These are phyloP conservation scores for Halictus ligatus DNA, from an alignment of 2,888 invertebrate species.

Conservation along the genomic window DNA sequence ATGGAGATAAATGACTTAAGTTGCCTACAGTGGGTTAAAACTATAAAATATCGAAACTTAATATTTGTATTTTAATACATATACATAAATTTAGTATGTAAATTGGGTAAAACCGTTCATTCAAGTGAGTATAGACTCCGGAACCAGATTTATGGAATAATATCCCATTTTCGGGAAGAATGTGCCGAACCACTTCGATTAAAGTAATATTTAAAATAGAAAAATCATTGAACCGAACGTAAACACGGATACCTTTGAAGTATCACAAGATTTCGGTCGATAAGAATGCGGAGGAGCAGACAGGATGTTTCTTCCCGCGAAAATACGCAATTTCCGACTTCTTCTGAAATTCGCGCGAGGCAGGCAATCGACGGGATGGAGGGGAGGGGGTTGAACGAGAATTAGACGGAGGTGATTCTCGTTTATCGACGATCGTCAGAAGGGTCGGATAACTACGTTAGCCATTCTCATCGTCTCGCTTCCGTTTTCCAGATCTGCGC, in stretches of 20 bases:
- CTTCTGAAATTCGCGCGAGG: constrained; percentile 45
- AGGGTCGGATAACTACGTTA: constrained; percentile 69
- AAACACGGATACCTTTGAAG: neutral
- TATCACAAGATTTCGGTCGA: neutral
- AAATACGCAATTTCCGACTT: constrained; percentile 67
- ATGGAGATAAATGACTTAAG: too few relatives aligned
- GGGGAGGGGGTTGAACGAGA: constrained; percentile 30
- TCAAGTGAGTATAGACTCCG: neutral
- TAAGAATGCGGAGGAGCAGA: neutral
- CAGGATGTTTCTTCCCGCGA: constrained; percentile 31
- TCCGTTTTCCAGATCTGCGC: constrained; percentile 60
- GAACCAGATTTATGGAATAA: neutral
- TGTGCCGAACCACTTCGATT: neutral
- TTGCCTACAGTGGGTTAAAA: too few relatives aligned
- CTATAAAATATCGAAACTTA: too few relatives aligned
- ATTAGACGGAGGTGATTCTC: constrained; percentile 65
- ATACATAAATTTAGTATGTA: too few relatives aligned
- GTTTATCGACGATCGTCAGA: constrained; percentile 69
- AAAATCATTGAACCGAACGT: neutral
- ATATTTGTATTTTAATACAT: too few relatives aligned
- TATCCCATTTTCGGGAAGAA: neutral
- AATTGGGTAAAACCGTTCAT: too few relatives aligned
- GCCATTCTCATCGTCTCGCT: constrained; percentile 53
- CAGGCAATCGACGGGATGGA: constrained; percentile 13
- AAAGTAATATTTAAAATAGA: neutral